Evolutionary conservation across 2,888 invertebrate genomes (phyloP), one percentile per base, ranked within the genome.

Genomic region (Eristalinus sepulchralis): DNA sequence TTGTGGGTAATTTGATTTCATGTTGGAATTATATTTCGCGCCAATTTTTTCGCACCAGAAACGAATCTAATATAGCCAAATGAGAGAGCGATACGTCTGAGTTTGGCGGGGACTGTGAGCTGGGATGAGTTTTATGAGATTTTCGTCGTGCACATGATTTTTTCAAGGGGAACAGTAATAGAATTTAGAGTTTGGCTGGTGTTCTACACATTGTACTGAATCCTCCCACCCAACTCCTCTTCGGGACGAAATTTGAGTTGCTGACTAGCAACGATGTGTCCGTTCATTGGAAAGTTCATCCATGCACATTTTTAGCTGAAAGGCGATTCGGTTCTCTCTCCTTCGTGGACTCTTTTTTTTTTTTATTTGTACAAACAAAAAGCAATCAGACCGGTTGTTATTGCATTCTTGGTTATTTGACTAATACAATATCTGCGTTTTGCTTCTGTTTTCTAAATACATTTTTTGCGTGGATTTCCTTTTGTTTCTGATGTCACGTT

Each of bases 371-470:
- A 66, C 60, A 53, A 36, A 59, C 55, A 31, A 64, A 68, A 81
- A 75, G 68, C 63, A 75, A 81, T 70, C 85, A 81, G 88, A 88
- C 88, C 88, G 88, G 88, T 88, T 88, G 88, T 83, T 87, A 73
- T 87, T 87, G 83, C 80, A 62, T 87, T 77, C 80, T 80, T 83
- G 82, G 85, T 81, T 88, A 82, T 86, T 88, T 88, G 80, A 81
- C 84, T 78, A 71, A 68, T 76, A 78, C 75, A 71, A 68, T 76
- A 78, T 87, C 79, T 66, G 70, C 60, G 63, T 76, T 80, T 81
- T 79, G 75, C 67, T 72, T 77, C 34, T 10, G 22, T 34, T 53
- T 27, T 27, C 5, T 5, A 27, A 27, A 5, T 27, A 5, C 31
- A 33, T 6, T 60, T 72, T 39, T 31, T n/a, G n/a, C 31, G n/a